Evolutionary conservation across 2,888 invertebrate genomes (phyloP).

Genomic region (Stenurella melanura): DNA sequence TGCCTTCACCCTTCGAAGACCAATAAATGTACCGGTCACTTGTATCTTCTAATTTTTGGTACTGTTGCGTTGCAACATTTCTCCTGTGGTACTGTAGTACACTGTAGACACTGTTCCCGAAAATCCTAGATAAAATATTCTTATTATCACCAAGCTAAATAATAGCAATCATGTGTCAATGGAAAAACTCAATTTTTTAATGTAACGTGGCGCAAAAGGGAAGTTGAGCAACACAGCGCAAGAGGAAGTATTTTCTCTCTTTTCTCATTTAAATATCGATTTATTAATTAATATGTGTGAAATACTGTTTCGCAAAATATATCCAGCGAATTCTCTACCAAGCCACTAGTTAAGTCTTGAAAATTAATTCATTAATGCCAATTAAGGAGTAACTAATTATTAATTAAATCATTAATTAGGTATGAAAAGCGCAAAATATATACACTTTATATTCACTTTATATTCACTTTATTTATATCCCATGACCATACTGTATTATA

Average conservation of each 20-base stretch:
- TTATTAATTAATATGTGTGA: background rate
- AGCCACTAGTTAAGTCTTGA: background rate
- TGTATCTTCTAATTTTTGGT: too few relatives aligned
- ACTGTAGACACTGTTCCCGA: too few relatives aligned
- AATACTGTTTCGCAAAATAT: slow-evolving; percentile 17
- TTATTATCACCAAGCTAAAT: too few relatives aligned
- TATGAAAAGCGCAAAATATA: background rate
- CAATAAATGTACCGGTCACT: too few relatives aligned
- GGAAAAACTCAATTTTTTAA: too few relatives aligned
- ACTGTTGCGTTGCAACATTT: too few relatives aligned
- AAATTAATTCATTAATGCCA: slow-evolving; percentile 1
- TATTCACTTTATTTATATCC: background rate
- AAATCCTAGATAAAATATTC: too few relatives aligned
- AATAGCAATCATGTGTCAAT: too few relatives aligned
- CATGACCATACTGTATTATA: background rate
- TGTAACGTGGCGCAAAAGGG: background rate
- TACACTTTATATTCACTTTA: background rate
- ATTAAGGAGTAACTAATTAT: slow-evolving; percentile 1
- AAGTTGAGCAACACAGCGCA: background rate
- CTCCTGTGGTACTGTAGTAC: too few relatives aligned
- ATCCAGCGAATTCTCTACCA: background rate
- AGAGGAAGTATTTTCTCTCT: slow-evolving; percentile 7
- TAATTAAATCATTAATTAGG: slow-evolving; percentile 3
- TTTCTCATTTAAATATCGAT: slow-evolving; percentile 6
- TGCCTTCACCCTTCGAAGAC: too few relatives aligned